Evolutionary conservation across 2,113 vertebrate genomes (phyloP), one percentile per base, ranked within the genome.

Genomic region (Deroptyus accipitrinus): DNA sequence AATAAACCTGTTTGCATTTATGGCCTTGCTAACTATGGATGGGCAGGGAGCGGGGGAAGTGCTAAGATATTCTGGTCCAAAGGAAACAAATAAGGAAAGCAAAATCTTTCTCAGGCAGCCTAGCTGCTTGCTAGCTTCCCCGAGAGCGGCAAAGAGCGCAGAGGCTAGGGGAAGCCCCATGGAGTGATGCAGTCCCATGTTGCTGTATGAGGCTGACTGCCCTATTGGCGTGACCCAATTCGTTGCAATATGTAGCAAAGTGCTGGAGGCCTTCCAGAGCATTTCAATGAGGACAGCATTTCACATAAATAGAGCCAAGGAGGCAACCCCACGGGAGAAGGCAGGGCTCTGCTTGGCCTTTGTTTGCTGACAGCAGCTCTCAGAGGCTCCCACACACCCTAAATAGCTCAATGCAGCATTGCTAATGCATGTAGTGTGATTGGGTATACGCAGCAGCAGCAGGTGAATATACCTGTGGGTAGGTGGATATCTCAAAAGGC

Each of bases 341-440:
- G 28, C 33, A 80, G 83, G 62, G 48, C 52, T 77, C 15, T 82
- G 20, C 39, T 91, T 39, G 44, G 9, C 37, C 83, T 90, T 57
- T 80, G 17, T 67, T 89, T 95, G 88, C 88, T 95, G 92, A 84
- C 83, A 79, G 77, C 70, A 86, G 64, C 28, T 57, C 46, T 79
- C 81, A 57, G 90, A 88, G 74, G 85, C 55, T 92, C 80, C 57
- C 48, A 59, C 30, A 1, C 75, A 20, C 80, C 55, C 54, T 51
- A 24, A 89, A 42, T 49, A 91, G 54, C 67, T 93, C 59, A 52
- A 57, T 2, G 8, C 3, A 3, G 33, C 31, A 17, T 76, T n/a
- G 44, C 46, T 81, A 42, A 84, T 27, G 28, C 11, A 17, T 51
- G 13, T 59, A 35, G 57, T 24, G 22, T 59, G 57, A 59, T 35